Evolutionary conservation across 1,140 invertebrate species (phyloP), one percentile per base, ranked within the genome.

Genomic region (Capitella teleta): DNA sequence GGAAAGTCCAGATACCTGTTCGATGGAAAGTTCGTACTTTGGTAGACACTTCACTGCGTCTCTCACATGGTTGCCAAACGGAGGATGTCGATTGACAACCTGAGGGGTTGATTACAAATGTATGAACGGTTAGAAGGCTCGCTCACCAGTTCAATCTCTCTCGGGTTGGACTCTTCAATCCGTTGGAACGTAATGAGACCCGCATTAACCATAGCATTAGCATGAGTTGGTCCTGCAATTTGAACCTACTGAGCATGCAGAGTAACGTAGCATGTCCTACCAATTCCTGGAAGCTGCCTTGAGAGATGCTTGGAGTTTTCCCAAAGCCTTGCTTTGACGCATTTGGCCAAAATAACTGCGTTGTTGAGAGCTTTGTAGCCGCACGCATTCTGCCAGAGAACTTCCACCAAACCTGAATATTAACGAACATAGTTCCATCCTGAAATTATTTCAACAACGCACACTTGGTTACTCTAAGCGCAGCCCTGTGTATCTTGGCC

Each of bases 91-190:
- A 57, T 75, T 76, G 4, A 70, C 59, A 53, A 76, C 73, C 73
- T 75, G 55, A 8, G 12, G 6, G 18, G 12, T 8, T 21, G 10
- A 12, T 21, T 32, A 32, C 8, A 32, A 10, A 10, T 32, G 6
- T 41, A 8, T 41, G 32, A 10, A 2, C 28, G 21, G 30, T 1
- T 16, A 5, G 25, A 14, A 73, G 72, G 52, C 42, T 32, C 23
- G 61, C 61, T 66, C 65, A 84, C 82, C 70, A 82, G 66, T 76
- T 87, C 84, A 51, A 87, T 68, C 63, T 84, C 79, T 62, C 83
- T 74, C 10, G 84, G 82, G 73, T 84, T 79, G 18, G 78, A 76
- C 43, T 79, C 74, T 43, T 75, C 66, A 28, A 87, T 64, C n/a
- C 76, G 64, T 59, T 80, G 67, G 61, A 87, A 83, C 43, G 76